Conservation (phyloP, 2,797 vertebrate genomes). For the Columba guinea region DNA sequence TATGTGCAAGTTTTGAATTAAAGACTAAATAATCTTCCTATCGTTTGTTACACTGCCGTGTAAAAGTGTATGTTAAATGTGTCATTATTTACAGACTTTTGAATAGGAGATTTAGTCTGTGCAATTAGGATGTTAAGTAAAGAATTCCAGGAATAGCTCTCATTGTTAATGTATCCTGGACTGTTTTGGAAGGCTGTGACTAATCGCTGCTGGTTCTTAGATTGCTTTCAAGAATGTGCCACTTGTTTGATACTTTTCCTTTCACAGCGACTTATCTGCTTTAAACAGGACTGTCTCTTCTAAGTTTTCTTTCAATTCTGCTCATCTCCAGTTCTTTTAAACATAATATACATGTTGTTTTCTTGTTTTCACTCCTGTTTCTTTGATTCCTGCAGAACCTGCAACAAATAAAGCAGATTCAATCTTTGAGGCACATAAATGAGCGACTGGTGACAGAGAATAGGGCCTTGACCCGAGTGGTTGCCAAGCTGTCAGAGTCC, state of each 20-base stretch:
- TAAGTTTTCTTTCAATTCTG: constrained; percentile 33
- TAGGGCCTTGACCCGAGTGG: constrained; percentile 94
- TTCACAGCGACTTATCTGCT: constrained; percentile 6
- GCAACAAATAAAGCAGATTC: constrained; percentile 96
- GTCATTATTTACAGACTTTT: not conserved
- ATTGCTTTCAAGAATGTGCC: constrained; percentile 63
- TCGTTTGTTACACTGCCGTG: not conserved
- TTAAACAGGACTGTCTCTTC: constrained; percentile 33
- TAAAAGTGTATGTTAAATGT: not conserved
- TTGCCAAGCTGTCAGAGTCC: constrained; percentile 93
- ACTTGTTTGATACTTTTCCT: constrained; percentile 55
- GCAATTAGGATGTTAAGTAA: constrained; percentile 56
- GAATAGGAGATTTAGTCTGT: constrained; percentile 36
- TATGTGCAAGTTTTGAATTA: not conserved
- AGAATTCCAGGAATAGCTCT: constrained; percentile 65
- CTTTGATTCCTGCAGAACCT: constrained; percentile 90
- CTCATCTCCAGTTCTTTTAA: constrained; percentile 45
- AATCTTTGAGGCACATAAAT: constrained; percentile 93
- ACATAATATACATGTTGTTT: constrained; percentile 3
- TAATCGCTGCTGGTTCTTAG: constrained; percentile 57
- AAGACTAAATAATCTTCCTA: not conserved
- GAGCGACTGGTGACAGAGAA: constrained; percentile 96
- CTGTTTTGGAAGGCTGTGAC: constrained; percentile 57
- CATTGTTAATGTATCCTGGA: constrained; percentile 63
- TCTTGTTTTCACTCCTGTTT: constrained; percentile 70